Conservation (phyloP, 2,113 vertebrate genomes). For the Rhinichthys klamathensis region DNA sequence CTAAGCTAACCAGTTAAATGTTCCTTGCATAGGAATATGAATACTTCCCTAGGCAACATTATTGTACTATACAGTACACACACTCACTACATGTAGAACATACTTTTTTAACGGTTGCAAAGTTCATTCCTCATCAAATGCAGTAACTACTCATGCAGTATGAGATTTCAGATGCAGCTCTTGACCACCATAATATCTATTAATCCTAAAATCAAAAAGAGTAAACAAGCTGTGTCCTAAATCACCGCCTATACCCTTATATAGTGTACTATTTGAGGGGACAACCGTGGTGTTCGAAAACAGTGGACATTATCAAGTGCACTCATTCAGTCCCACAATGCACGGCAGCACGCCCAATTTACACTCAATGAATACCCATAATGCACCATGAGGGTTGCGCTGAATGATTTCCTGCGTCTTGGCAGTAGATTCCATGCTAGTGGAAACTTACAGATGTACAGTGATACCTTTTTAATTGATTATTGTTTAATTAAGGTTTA, state of each 20-base stretch:
- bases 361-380: no score
- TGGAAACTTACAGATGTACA: background rate
- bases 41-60: background rate
- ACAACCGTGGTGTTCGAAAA: no score
- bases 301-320: no score
- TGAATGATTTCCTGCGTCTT: background rate
- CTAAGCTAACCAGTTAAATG: background rate
- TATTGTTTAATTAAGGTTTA: background rate
- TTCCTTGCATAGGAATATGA: background rate
- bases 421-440: background rate
- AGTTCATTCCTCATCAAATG: background rate
- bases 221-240: no score
- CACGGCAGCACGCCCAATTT: no score
- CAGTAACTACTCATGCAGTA: background rate
- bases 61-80: background rate
- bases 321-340: no score
- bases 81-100: background rate
- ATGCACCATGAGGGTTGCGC: background rate
- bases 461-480: background rate
- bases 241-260: no score
- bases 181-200: background rate
- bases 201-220: background rate
- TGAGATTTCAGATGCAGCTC: background rate
- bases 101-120: background rate
- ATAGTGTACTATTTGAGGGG: no score